Evolutionary conservation across 1,140 invertebrate genomes (phyloP), one percentile per base, ranked within the genome.

Genomic region (Formica selysi): DNA sequence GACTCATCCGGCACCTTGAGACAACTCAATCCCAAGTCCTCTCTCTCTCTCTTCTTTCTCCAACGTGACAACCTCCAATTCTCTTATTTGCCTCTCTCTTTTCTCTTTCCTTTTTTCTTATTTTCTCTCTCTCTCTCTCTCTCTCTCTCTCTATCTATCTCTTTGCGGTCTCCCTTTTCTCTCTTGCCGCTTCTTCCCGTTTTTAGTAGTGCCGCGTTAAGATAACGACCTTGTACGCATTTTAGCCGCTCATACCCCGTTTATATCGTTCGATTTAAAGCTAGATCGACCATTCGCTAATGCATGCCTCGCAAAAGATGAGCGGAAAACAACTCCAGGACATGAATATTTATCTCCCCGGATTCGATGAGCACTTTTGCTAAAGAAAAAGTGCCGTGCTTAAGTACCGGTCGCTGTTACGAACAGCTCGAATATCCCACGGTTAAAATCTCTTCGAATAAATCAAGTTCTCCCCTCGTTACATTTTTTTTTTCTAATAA

Each of bases 151-250:
- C 4, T 16, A 48, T 8, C 13, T 38, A 70, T 81, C 64, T 71
- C 67, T 73, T 26, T 29, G 8, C 62, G 48, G 57, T 80, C 76
- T 57, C 62, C 51, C 73, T 57, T 70, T 51, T 65, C 59, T 62
- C 59, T 76, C 68, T 76, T 38, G 48, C 62, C 76, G 51, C 48
- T 67, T 85, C 74, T 89, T 87, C 70, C 79, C 76, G 79, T 86
- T 91, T 91, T 91, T 88, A 89, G 76, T 88, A 86, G 87, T 92
- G 85, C 71, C 87, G 86, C 86, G 90, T 92, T 93, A 90, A 91
- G 92, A 93, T 93, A 92, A 92, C 90, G 85, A 86, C 89, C 91
- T 92, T 92, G 89, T 90, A 91, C 91, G 76, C 89, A 90, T 91
- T 92, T 92, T 92, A 68, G 87, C 85, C 87, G 86, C 76, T 81